Conservation (phyloP, 2,113 vertebrate genomes). For the Sciurus niger region DNA sequence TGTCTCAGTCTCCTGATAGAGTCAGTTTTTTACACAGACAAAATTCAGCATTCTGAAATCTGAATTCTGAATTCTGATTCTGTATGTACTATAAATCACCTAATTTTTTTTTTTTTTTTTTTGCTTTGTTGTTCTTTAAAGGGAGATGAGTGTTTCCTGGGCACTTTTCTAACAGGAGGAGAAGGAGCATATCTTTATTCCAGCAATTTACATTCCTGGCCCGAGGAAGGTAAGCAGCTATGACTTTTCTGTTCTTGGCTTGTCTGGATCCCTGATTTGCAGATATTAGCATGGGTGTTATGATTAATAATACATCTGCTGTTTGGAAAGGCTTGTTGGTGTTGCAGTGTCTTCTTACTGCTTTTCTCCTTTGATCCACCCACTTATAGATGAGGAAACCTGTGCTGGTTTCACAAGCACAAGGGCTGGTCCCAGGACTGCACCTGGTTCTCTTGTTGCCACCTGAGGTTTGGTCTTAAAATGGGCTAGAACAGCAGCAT, state of each 20-base stretch:
- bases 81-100: conserved; percentile 26
- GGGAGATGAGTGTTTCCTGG: conserved; percentile 92
- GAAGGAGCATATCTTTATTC: conserved; percentile 92
- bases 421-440: not conserved
- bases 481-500: not conserved
- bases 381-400: conserved; percentile 38
- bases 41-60: not conserved
- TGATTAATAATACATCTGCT: conserved; percentile 54
- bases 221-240: conserved; percentile 93
- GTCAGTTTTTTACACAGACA: conserved; percentile 26
- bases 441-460: not conserved
- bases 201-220: conserved; percentile 89
- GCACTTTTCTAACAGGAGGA: conserved; percentile 90
- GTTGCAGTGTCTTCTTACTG: conserved; percentile 28
- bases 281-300: not conserved
- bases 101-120: not conserved
- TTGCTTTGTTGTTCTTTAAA: conserved; percentile 76
- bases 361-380: conserved; percentile 31
- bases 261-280: conserved; percentile 40
- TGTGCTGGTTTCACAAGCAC: not conserved
- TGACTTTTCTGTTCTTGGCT: conserved; percentile 24
- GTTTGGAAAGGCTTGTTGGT: conserved; percentile 42
- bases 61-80: not conserved
- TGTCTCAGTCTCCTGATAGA: not conserved
- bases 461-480: not conserved